Evolutionary conservation across 1,140 invertebrate genomes (phyloP), one percentile per base, ranked within the genome.

Genomic region (Eurosta solidaginis): DNA sequence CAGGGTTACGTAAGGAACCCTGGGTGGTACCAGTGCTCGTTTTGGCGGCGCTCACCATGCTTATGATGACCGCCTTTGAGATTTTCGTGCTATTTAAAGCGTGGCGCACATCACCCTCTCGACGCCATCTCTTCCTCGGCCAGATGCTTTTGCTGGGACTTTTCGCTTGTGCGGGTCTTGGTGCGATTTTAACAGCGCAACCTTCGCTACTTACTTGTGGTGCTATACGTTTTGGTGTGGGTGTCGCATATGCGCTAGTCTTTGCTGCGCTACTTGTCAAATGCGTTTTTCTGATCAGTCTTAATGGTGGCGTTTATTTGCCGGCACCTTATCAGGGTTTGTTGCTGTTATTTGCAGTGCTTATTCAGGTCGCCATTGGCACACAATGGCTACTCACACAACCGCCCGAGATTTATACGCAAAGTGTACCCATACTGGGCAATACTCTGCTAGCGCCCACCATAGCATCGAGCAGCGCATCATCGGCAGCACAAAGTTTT

Each of bases 251-350:
- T 81, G 92, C 95, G 17, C 90, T 97, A n/a, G 93, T 97, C 25
- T 98, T 97, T 86, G 94, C 95, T 17, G 94, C 96, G 0, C 90
- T 98, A 29, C 91, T 98, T 76, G 96, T 98, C 78, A 98, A 98
- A 88, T 95, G 96, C 84, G 95, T 98, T 59, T 97, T 98, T 85
- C 90, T 98, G 49, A 92, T 98, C 79, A 96, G 95, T 81, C 91
- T 97, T 45, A 96, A 97, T 85, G 93, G 94, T 36, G 96, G 96
- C 12, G 95, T 97, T 29, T 97, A 98, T 85, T 89, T 98, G n/a
- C 96, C 96, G 40, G 96, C 96, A 2, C 93, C 95, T 3, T 98
- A 98, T 89, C 93, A 96, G 91, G 95, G 94, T 73, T 89, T 96
- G 7, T 91, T 98, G 14, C 90, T 98, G 81, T 93, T 97, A 82